A percentile compares a stretch with the other conserved stretches of the same genome.
phyloP scores from a whole-genome alignment of 2,797 vertebrate species.

The Tapirus indicus region DNA sequence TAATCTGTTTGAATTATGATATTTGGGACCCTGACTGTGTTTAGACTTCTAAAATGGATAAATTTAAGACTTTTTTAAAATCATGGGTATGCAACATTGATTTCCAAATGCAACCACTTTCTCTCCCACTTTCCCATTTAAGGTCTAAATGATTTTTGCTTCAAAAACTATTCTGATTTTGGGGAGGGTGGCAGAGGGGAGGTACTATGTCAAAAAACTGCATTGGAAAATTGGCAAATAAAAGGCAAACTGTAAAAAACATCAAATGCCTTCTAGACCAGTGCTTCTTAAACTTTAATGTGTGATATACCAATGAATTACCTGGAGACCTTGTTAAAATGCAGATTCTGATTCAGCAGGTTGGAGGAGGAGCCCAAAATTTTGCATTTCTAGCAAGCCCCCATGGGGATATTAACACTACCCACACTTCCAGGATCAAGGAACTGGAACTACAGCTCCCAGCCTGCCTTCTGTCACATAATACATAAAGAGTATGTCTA shows the following conservation, averaged over 20 bases:
- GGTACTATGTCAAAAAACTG: background rate
- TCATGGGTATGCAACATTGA: background rate
- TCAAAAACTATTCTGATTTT: background rate
- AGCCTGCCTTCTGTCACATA: no score
- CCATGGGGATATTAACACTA: background rate
- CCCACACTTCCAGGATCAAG: background rate
- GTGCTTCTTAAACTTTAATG: background rate
- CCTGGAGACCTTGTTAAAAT: background rate
- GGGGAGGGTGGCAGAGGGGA: fast-evolving
- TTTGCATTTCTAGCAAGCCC: background rate
- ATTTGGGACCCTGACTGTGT: background rate
- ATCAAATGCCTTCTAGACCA: background rate
- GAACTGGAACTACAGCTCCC: background rate
- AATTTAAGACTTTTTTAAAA: conserved; percentile 10
- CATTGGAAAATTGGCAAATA: background rate
- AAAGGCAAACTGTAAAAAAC: background rate
- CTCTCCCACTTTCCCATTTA: background rate
- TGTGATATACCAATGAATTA: no score
- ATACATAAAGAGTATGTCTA: background rate
- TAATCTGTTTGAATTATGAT: conserved; percentile 60
- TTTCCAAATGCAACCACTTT: background rate
- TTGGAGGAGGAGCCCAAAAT: background rate
- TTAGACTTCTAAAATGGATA: background rate
- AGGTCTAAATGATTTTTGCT: background rate
- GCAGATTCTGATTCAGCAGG: background rate